Evolutionary conservation across 2,113 vertebrate genomes (phyloP).

Genomic region (Alosa alosa): DNA sequence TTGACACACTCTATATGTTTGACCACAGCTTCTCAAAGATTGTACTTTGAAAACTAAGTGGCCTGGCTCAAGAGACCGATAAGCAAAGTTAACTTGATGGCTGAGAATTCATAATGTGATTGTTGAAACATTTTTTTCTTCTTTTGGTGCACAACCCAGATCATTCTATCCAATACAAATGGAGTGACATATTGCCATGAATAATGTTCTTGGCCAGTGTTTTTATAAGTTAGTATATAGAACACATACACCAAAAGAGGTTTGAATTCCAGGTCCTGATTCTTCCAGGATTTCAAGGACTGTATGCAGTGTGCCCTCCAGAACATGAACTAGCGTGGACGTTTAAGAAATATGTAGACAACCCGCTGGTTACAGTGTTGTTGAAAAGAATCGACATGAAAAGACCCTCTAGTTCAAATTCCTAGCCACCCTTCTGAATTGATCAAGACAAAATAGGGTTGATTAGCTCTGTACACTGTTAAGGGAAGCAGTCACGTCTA

Average conservation of each 20-base stretch:
- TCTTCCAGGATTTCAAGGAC: background rate
- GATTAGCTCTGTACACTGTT: constrained; percentile 36
- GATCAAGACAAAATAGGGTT: constrained; percentile 22
- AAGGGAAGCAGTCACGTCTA: constrained; percentile 36
- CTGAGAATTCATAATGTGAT: background rate
- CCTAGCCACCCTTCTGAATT: constrained; percentile 15
- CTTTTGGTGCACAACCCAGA: background rate
- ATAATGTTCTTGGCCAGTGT: background rate
- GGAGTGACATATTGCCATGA: background rate
- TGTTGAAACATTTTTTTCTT: background rate
- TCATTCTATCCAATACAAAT: background rate
- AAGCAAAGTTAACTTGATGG: constrained; percentile 40
- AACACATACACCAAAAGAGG: background rate
- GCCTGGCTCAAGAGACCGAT: constrained; percentile 47
- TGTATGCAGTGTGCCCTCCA: background rate
- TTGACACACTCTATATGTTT: constrained; percentile 79
- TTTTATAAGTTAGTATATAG: background rate
- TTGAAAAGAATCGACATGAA: background rate
- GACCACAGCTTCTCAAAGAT: constrained; percentile 62
- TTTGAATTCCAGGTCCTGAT: background rate
- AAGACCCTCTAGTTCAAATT: constrained; percentile 2
- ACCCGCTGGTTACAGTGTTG: background rate
- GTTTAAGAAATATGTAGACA: background rate
- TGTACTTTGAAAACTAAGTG: constrained; percentile 71
- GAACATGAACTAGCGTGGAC: background rate